Evolutionary conservation across 2,797 vertebrate species (phyloP).

Genomic region (Tenualosa ilisha): DNA sequence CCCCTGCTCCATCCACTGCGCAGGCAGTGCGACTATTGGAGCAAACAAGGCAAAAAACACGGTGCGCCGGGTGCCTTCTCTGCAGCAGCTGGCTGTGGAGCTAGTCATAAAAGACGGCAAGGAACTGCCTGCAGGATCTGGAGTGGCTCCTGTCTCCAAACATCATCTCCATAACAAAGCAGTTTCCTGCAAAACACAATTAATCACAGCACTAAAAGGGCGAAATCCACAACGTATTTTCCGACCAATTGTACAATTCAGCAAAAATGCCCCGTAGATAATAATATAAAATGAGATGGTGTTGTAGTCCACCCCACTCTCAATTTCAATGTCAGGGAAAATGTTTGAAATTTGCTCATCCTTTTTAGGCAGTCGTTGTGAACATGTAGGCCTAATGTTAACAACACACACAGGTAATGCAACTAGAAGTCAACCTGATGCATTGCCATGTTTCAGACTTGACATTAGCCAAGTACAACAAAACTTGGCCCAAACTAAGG

Average conservation of each 20-base stretch:
- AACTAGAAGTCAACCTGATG: no score
- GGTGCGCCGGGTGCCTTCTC: slow-evolving; percentile 77
- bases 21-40: slow-evolving; percentile 64
- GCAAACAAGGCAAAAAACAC: slow-evolving; percentile 63
- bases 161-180: slow-evolving; percentile 49
- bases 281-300: slow-evolving; percentile 22
- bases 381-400: neutral
- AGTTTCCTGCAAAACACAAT: slow-evolving; percentile 42
- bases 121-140: slow-evolving; percentile 72
- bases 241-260: slow-evolving; percentile 27
- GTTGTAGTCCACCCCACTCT: slow-evolving; percentile 7
- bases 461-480: neutral
- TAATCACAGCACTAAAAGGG: slow-evolving; percentile 6
- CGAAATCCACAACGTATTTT: slow-evolving; percentile 23
- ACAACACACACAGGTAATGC: neutral
- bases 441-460: neutral
- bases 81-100: slow-evolving; percentile 78
- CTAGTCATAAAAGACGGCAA: slow-evolving; percentile 80
- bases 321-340: neutral
- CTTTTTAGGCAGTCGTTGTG: neutral
- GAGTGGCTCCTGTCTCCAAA: slow-evolving; percentile 59
- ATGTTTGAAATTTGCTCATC: neutral
- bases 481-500: no score
- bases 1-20: slow-evolving; percentile 64
- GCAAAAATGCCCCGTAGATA: slow-evolving; percentile 27